Evolutionary conservation across 2,888 invertebrate species (phyloP).

Genomic region (Bellardia bayeri): DNA sequence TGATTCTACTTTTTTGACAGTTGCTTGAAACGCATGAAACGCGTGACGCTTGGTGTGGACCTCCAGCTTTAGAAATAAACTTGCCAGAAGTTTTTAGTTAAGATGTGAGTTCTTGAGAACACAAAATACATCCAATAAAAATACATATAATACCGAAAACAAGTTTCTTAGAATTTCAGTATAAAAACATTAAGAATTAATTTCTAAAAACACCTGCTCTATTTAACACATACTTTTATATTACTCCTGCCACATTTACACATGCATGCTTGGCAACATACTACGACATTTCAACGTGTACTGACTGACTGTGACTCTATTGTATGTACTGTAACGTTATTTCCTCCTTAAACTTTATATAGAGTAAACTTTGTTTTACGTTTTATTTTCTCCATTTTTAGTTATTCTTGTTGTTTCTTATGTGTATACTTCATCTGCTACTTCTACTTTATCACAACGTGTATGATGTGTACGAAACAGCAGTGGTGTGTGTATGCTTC

Average conservation of each 20-base stretch:
- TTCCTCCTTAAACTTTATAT: slow-evolving; percentile 34
- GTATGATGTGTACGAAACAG: slow-evolving; percentile 40
- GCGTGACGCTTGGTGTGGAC: no score
- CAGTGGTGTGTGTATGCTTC: slow-evolving; percentile 29
- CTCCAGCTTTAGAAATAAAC: no score
- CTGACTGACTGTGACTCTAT: slow-evolving; percentile 40
- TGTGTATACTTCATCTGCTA: slow-evolving; percentile 77
- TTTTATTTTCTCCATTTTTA: slow-evolving; percentile 38
- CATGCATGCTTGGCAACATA: not conserved
- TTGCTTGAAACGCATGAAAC: no score
- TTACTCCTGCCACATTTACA: slow-evolving; percentile 29
- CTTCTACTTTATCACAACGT: slow-evolving; percentile 46
- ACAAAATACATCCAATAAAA: no score
- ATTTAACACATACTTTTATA: not conserved
- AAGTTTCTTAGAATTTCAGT: no score
- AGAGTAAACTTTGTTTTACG: slow-evolving; percentile 72
- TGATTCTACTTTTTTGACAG: no score
- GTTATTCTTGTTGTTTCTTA: slow-evolving; percentile 66
- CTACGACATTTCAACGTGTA: slow-evolving; percentile 18
- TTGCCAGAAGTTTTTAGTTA: no score
- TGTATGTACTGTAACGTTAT: slow-evolving; percentile 48
- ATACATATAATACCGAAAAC: no score
- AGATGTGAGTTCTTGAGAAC: no score
- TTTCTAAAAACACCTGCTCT: not conserved
- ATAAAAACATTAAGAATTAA: not conserved